These are phyloP conservation scores for Coilia nasus DNA, from an alignment of 2,797 vertebrate species.

Conservation along the genomic window DNA sequence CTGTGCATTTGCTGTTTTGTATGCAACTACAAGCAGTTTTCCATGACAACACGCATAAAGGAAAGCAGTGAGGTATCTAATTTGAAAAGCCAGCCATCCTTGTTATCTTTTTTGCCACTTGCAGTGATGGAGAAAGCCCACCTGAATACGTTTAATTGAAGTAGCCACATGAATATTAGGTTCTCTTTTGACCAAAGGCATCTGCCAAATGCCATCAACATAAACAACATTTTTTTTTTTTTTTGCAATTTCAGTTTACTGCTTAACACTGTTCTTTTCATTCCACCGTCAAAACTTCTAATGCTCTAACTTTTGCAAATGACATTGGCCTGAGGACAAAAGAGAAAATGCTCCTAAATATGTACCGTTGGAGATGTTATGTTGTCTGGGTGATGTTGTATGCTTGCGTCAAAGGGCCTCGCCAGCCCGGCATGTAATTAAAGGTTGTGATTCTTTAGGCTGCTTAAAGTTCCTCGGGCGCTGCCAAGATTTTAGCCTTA, in stretches of 20 bases:
- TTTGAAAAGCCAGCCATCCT: conserved; percentile 15
- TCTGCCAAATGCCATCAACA: not conserved
- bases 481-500: conserved; percentile 18
- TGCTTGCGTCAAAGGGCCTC: conserved; percentile 56
- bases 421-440: conserved; percentile 64
- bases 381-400: conserved; percentile 28
- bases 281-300: not conserved
- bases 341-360: too few relatives aligned
- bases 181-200: not conserved
- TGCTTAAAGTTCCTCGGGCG: not conserved
- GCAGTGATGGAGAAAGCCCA: not conserved
- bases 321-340: not conserved
- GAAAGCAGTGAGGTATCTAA: not conserved
- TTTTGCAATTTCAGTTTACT: not conserved
- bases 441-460: conserved; percentile 50
- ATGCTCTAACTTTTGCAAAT: not conserved
- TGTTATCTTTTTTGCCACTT: conserved; percentile 7
- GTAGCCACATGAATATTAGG: not conserved
- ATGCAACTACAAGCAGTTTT: not conserved
- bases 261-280: not conserved
- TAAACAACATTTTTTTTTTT: not conserved
- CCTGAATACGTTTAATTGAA: not conserved
- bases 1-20: conserved; percentile 7
- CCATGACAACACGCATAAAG: not conserved
- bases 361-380: not conserved